Evolutionary conservation across 1,140 invertebrate genomes (phyloP), one percentile per base, ranked within the genome.

Genomic region (Leptoteleia sp.): DNA sequence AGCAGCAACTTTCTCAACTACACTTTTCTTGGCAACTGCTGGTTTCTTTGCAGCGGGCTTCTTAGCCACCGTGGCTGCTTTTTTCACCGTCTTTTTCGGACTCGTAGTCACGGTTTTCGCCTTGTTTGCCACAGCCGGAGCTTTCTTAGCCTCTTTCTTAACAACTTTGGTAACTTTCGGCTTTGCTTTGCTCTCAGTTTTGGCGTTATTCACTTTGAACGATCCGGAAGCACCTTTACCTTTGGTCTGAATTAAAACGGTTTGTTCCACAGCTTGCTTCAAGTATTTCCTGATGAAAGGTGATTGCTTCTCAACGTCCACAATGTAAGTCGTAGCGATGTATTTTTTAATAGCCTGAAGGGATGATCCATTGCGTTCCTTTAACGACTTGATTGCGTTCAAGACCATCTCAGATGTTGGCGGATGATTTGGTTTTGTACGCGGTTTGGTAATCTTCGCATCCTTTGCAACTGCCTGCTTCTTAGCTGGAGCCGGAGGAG

Each of bases 331-430:
- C 1, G 84, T 71, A 0, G 82, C 71, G 31, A 91, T 90, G 82
- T 91, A 92, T 75, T 92, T 92, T 64, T 91, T 91, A 79, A 92
- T 91, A 9, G 90, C 90, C 50, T 90, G 88, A 1, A 91, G 76
- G 0, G 91, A 91, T 0, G 91, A 91, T 7, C 91, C 91, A n/a
- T 83, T 84, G 7, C 89, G 83, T 64, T 92, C 91, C 22, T 91
- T 91, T 29, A 92, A 68, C 1, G 72, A 65, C 13, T 84, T 85
- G 65, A 93, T 92, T 4, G 92, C 91, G 5, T 85, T 84, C 7
- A 82, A 86, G 7, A 92, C 86, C 88, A 89, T 88, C 6, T 84
- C 79, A 4, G 85, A 76, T 0, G 83, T 81, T 5, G 80, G 81
- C 4, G 86, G 86, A 70, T 88, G 86, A 7, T 67, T 42, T 1